These are phyloP conservation scores for Dilophus febrilis DNA, from an alignment of 2,888 invertebrate species.

Conservation along the genomic window DNA sequence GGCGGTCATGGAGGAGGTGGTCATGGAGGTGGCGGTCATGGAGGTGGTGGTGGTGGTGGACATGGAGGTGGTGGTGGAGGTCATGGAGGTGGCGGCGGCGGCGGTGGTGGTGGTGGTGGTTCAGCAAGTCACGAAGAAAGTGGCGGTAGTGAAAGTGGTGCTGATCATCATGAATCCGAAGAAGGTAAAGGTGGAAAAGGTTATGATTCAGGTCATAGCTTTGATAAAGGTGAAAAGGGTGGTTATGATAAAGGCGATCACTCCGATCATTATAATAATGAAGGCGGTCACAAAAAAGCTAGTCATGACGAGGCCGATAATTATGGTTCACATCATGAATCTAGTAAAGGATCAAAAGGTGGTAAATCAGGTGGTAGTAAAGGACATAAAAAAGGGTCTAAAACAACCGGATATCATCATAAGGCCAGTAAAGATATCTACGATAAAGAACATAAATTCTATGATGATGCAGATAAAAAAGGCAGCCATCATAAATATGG, in stretches of 20 bases:
- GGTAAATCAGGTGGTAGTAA: slow-evolving; percentile 67
- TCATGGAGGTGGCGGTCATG: not conserved
- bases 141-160: slow-evolving; percentile 21
- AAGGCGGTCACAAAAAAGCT: slow-evolving; percentile 65
- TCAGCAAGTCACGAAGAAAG: not conserved
- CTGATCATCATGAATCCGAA: slow-evolving; percentile 28
- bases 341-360: slow-evolving; percentile 63
- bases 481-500: slow-evolving; percentile 72
- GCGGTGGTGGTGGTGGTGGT: not conserved
- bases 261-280: slow-evolving; percentile 57
- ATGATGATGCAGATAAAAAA: slow-evolving; percentile 71
- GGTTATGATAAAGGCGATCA: slow-evolving; percentile 63
- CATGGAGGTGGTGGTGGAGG: not conserved
- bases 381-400: slow-evolving; percentile 71
- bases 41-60: not conserved
- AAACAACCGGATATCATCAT: slow-evolving; percentile 68
- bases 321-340: slow-evolving; percentile 60
- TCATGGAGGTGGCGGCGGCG: not conserved
- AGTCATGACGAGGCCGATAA: slow-evolving; percentile 62
- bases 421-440: slow-evolving; percentile 77
- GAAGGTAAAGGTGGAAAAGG: slow-evolving; percentile 67
- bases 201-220: slow-evolving; percentile 56
- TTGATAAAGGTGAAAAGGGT: slow-evolving; percentile 63
- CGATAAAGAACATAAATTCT: slow-evolving; percentile 75
- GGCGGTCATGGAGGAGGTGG: not conserved